Percentiles rank a stretch among this genome's conserved stretches.
These are phyloP conservation scores for Neocrepidodera transversa DNA, from an alignment of 2,888 invertebrate genomes.

Conservation along the genomic window DNA sequence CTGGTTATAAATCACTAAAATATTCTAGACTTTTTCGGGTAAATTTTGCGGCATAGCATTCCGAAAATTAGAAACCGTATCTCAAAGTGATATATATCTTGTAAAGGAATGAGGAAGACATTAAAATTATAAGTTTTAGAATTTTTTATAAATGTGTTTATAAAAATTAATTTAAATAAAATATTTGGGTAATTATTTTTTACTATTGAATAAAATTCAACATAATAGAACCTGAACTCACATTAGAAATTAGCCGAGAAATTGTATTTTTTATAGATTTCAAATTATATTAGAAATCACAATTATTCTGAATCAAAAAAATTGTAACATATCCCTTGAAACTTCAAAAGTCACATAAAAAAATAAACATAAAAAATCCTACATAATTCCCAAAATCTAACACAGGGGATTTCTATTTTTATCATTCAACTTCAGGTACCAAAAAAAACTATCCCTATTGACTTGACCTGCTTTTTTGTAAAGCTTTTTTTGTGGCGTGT, in stretches of 20 bases:
- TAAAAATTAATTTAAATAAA: too few relatives aligned
- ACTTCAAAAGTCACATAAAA: background rate
- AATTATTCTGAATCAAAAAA: too few relatives aligned
- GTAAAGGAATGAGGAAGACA: slow-evolving; percentile 23
- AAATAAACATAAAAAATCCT: background rate
- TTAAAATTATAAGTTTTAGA: background rate
- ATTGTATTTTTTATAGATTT: too few relatives aligned
- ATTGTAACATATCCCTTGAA: background rate
- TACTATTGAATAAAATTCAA: too few relatives aligned
- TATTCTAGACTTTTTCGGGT: slow-evolving; percentile 29
- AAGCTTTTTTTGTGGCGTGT: slow-evolving; percentile 56
- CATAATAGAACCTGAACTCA: too few relatives aligned
- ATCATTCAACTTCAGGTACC: slow-evolving; percentile 12
- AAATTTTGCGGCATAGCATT: slow-evolving; percentile 45
- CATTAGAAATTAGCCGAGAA: too few relatives aligned
- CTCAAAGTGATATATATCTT: slow-evolving; percentile 35
- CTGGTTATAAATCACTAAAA: slow-evolving; percentile 36
- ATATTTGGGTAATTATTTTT: too few relatives aligned
- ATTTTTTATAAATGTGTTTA: background rate
- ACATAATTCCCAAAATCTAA: background rate
- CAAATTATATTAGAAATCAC: too few relatives aligned
- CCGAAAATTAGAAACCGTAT: slow-evolving; percentile 39
- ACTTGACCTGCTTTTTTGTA: slow-evolving; percentile 48
- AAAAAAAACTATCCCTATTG: slow-evolving; percentile 17
- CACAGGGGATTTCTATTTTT: background rate